A percentile compares a stretch with the other conserved stretches of the same genome.
Conservation (phyloP, 2,888 invertebrate genomes). For the Chironomus riparius region DNA sequence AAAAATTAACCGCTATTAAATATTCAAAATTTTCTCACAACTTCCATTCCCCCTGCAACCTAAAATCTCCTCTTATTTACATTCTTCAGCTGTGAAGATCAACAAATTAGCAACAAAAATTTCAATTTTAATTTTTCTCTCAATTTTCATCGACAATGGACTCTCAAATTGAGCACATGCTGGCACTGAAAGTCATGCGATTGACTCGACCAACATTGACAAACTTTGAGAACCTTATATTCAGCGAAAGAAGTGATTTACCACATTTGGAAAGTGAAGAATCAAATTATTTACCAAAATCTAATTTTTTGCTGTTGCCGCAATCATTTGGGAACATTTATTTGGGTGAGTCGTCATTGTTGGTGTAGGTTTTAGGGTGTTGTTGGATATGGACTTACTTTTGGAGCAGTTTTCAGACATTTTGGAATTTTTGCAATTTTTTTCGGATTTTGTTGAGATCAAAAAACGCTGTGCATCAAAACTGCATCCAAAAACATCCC, state of each 20-base stretch:
- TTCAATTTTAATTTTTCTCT: neutral
- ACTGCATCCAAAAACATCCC: neutral
- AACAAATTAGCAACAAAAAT: neutral
- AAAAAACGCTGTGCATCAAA: too few species aligned
- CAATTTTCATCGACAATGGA: neutral
- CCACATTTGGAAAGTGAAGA: constrained; percentile 69
- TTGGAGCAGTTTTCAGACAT: neutral
- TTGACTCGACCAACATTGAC: neutral
- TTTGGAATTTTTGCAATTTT: too few species aligned
- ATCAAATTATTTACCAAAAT: constrained; percentile 67
- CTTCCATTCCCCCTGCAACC: neutral
- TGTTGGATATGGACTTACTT: neutral
- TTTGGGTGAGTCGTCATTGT: constrained; percentile 43
- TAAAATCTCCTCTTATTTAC: neutral
- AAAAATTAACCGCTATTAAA: neutral
- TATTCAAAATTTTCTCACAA: neutral
- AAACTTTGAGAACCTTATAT: neutral
- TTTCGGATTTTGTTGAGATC: too few species aligned
- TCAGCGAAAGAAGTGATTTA: constrained; percentile 89
- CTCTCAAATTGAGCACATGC: constrained; percentile 34
- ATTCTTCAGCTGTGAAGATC: too few species aligned
- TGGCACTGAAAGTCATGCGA: constrained; percentile 39
- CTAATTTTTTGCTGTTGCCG: constrained; percentile 85
- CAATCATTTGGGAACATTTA: constrained; percentile 98
- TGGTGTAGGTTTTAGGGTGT: neutral